Evolutionary conservation across 1,140 invertebrate genomes (phyloP).

Genomic region (Drosophila persimilis): DNA sequence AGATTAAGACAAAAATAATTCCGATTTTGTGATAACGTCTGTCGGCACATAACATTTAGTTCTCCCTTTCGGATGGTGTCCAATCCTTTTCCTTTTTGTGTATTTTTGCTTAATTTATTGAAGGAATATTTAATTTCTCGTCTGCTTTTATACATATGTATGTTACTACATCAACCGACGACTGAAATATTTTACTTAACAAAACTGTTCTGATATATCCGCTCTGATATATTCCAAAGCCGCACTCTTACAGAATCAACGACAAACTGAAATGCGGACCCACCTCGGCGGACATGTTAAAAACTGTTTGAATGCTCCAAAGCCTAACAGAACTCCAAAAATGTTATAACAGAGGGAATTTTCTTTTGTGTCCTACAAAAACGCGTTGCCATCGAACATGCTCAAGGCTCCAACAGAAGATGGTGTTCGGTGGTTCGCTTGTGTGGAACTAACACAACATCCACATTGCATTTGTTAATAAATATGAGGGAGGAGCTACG

Average conservation of each 20-base stretch:
- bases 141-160: not conserved
- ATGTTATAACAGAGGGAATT: conserved; percentile 11
- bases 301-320: not conserved
- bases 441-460: conserved; percentile 31
- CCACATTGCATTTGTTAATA: not conserved
- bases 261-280: conserved; percentile 37
- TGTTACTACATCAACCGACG: too few relatives aligned
- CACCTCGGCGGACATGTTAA: conserved; percentile 18
- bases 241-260: conserved; percentile 44
- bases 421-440: not conserved
- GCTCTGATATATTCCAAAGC: conserved; percentile 9
- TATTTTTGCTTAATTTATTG: not conserved
- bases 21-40: too few relatives aligned
- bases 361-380: not conserved
- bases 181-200: conserved; percentile 14
- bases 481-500: not conserved
- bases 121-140: conserved; percentile 1
- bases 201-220: conserved; percentile 4
- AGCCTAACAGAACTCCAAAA: conserved; percentile 1
- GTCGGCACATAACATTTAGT: too few relatives aligned
- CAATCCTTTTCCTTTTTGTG: too few relatives aligned
- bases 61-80: too few relatives aligned
- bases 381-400: conserved; percentile 11
- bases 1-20: too few relatives aligned
- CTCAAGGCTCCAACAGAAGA: not conserved